phyloP scores from a whole-genome alignment of 2,888 invertebrate species.

The Cheiracanthium punctorium region DNA sequence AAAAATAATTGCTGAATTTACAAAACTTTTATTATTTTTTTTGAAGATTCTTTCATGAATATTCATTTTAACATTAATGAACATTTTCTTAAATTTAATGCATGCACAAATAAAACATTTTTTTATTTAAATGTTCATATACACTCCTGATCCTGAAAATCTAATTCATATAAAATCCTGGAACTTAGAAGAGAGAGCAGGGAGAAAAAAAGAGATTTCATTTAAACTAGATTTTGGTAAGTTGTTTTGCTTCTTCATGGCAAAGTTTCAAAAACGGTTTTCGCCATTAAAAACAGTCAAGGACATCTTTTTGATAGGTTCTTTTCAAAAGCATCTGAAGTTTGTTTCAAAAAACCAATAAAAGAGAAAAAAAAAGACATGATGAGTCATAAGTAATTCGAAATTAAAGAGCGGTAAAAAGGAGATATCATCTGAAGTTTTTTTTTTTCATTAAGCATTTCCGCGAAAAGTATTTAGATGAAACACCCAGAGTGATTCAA shows the following conservation, averaged over 20 bases:
- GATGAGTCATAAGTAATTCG: conserved; percentile 10
- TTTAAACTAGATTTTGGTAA: conserved; percentile 10
- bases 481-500: background rate
- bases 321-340: background rate
- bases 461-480: background rate
- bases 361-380: background rate
- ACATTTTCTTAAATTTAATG: background rate
- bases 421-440: background rate
- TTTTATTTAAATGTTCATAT: background rate
- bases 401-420: conserved; percentile 10
- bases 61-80: too few relatives aligned
- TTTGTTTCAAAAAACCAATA: background rate
- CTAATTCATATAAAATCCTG: background rate
- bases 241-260: conserved; percentile 13
- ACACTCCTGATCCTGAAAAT: background rate
- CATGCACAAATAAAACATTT: background rate
- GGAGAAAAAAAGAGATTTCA: background rate
- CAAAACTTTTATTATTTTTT: too few relatives aligned
- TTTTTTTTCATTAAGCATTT: background rate
- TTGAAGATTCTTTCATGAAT: too few relatives aligned
- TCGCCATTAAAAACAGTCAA: conserved; percentile 1
- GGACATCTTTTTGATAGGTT: background rate
- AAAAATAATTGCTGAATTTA: too few relatives aligned
- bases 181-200: background rate
- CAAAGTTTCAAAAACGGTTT: conserved; percentile 4